Percentiles rank a stretch among this genome's conserved stretches.
Evolutionary conservation across 2,797 vertebrate genomes (phyloP).

Genomic region (Pseudomugil gertrudae): DNA sequence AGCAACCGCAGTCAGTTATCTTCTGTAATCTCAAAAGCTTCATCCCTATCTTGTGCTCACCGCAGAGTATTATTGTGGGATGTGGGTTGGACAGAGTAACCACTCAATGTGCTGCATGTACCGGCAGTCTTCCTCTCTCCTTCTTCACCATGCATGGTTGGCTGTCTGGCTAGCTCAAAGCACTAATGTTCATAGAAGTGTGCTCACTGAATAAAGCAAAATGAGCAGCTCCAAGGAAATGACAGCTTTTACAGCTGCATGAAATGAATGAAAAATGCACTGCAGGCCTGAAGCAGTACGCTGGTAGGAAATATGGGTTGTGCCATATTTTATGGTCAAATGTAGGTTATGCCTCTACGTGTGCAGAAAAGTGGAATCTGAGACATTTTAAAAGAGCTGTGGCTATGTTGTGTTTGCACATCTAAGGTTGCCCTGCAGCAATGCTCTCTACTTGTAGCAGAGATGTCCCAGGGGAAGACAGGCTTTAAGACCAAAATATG

Average conservation of each 20-base stretch:
- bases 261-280: conserved; percentile 51
- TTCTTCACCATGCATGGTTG: conserved; percentile 41
- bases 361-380: conserved; percentile 37
- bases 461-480: conserved; percentile 32
- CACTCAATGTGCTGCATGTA: conserved; percentile 32
- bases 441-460: conserved; percentile 29
- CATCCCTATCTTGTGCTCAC: conserved; percentile 38
- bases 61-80: conserved; percentile 17
- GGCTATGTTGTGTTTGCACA: conserved; percentile 44
- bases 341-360: conserved; percentile 32
- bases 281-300: conserved; percentile 29
- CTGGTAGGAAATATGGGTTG: conserved; percentile 49
- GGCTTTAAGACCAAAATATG: conserved; percentile 30
- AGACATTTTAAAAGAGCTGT: conserved; percentile 60
- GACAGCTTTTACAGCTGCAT: conserved; percentile 53
- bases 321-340: conserved; percentile 39
- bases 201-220: conserved; percentile 37
- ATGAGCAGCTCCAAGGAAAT: conserved; percentile 48
- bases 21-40: conserved; percentile 27
- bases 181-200: conserved; percentile 53
- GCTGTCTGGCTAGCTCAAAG: conserved; percentile 58
- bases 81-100: conserved; percentile 7
- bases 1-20: conserved; percentile 4
- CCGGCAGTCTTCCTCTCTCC: conserved; percentile 28
- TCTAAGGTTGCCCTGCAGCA: conserved; percentile 51